Evolutionary conservation across 2,797 vertebrate genomes (phyloP).

Genomic region (Eptatretus atami): DNA sequence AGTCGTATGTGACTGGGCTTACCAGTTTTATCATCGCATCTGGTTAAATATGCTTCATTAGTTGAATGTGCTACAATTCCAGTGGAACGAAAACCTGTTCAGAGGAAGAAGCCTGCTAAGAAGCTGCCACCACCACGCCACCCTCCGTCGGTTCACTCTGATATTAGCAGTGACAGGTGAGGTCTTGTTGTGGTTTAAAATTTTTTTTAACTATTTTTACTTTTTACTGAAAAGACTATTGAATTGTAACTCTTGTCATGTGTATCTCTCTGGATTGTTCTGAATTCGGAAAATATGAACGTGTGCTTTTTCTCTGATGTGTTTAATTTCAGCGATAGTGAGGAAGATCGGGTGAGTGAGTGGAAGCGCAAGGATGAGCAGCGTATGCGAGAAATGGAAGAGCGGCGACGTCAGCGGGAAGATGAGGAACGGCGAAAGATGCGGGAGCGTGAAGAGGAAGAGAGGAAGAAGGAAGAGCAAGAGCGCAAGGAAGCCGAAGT

Average conservation of each 20-base stretch:
- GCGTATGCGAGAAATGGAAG: slow-evolving; percentile 1
- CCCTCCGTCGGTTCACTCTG: background rate
- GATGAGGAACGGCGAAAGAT: slow-evolving; percentile 3
- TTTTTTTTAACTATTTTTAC: too few species aligned
- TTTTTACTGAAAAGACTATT: too few species aligned
- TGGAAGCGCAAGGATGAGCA: slow-evolving; percentile 1
- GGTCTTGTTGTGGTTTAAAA: background rate
- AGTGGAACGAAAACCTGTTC: too few species aligned
- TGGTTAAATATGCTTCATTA: too few species aligned
- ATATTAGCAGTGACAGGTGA: slow-evolving; percentile 3
- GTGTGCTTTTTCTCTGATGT: too few species aligned
- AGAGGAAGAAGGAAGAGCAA: background rate
- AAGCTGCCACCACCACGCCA: background rate
- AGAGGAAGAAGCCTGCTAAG: background rate
- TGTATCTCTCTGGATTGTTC: too few species aligned
- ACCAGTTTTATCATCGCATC: too few species aligned
- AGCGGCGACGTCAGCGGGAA: background rate
- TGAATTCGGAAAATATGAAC: too few species aligned
- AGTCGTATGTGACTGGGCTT: too few species aligned
- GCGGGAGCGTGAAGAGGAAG: slow-evolving; percentile 3
- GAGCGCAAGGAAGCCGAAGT: background rate
- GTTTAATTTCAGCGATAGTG: background rate
- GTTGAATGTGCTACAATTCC: too few species aligned
- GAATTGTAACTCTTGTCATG: too few species aligned
- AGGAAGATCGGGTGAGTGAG: slow-evolving; percentile 1